Conservation (phyloP, 2,113 vertebrate genomes). For the Helogale parvula region DNA sequence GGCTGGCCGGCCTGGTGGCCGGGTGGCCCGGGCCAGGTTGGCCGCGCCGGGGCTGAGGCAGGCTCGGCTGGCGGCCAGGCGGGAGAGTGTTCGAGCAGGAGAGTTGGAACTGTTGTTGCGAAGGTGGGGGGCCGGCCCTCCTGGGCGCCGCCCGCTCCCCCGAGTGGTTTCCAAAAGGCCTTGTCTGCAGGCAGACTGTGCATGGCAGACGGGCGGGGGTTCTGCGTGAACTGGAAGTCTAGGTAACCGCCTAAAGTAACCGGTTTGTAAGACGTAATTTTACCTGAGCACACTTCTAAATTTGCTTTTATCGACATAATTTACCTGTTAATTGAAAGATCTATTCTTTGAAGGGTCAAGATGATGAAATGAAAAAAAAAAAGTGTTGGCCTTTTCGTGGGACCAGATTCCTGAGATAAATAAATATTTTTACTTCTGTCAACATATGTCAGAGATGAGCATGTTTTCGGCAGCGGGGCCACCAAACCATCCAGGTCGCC, state of each 20-base stretch:
- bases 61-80: not conserved
- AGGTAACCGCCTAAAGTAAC: not conserved
- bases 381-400: conserved; percentile 5
- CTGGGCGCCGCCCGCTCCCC: rapidly evolving
- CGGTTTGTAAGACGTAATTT: not conserved
- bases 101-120: rapidly evolving
- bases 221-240: not conserved
- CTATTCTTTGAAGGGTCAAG: conserved; percentile 36
- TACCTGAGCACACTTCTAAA: conserved; percentile 15
- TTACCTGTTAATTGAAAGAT: conserved; percentile 44
- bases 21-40: rapidly evolving
- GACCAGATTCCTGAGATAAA: conserved; percentile 75
- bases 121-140: not conserved
- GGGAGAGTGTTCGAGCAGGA: not conserved
- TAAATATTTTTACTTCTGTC: conserved; percentile 78
- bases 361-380: conserved; percentile 54
- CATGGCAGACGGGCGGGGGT: not conserved
- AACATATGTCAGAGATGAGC: conserved; percentile 39
- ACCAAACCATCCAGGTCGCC: not conserved
- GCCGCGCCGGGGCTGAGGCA: not conserved
- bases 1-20: not conserved
- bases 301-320: not conserved
- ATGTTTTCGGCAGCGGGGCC: conserved; percentile 19
- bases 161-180: not conserved
- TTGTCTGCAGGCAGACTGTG: not conserved